These are phyloP conservation scores for Mola mola DNA, from an alignment of 2,113 vertebrate genomes.

Conservation along the genomic window DNA sequence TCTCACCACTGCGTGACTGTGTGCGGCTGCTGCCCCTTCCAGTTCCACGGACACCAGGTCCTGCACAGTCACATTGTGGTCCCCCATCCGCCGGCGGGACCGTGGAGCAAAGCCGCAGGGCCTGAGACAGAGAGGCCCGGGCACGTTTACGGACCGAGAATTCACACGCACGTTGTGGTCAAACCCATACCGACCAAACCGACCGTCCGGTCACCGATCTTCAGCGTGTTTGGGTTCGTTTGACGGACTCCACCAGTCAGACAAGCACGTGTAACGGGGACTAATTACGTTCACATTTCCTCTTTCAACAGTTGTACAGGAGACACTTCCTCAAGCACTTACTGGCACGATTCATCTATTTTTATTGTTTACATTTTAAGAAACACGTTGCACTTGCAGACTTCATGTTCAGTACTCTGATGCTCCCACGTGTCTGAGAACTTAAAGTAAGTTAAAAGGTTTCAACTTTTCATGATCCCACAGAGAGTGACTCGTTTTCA, in stretches of 20 bases:
- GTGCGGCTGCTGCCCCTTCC: constrained; percentile 91
- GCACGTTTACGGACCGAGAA: constrained; percentile 83
- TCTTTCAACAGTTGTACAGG: constrained; percentile 20
- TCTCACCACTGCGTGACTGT: constrained; percentile 76
- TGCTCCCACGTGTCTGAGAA: constrained; percentile 32
- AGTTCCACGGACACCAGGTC: constrained; percentile 88
- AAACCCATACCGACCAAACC: constrained; percentile 98
- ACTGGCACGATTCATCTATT: constrained; percentile 52
- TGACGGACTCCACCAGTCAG: constrained; percentile 61
- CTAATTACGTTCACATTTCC: constrained; percentile 18
- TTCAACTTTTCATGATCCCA: constrained; percentile 57
- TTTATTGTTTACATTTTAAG: constrained; percentile 52
- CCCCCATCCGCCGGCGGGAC: constrained; percentile 79
- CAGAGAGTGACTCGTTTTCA: constrained; percentile 35
- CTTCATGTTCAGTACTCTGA: constrained; percentile 40
- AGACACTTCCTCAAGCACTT: constrained; percentile 69
- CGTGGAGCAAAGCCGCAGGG: constrained; percentile 83
- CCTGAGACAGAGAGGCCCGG: constrained; percentile 74
- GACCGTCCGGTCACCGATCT: constrained; percentile 83
- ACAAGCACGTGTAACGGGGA: constrained; percentile 47
- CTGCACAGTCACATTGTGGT: constrained; percentile 83
- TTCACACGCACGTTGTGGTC: constrained; percentile 89
- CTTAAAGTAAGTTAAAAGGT: constrained; percentile 58
- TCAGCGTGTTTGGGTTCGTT: constrained; percentile 95
- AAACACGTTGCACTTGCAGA: constrained; percentile 71